Evolutionary conservation across 2,888 invertebrate species (phyloP), one percentile per base, ranked within the genome.

Genomic region (Oxystoma pomonae): DNA sequence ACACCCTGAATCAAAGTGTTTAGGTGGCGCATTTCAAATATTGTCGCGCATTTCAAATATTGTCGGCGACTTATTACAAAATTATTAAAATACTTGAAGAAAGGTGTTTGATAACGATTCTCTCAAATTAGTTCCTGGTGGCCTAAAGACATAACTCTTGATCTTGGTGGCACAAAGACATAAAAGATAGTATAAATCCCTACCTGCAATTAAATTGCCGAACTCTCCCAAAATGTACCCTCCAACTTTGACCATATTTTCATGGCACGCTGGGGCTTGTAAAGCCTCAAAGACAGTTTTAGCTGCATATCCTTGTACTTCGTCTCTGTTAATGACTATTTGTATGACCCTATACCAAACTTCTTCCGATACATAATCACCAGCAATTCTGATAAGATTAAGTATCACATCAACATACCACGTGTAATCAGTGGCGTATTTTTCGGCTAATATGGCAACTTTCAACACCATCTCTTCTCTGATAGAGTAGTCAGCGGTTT

Each of bases 171-270:
- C n/a, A n/a, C n/a, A n/a, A n/a, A n/a, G n/a, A n/a, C n/a, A n/a
- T n/a, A n/a, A n/a, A n/a, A n/a, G n/a, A n/a, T n/a, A n/a, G n/a
- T n/a, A n/a, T n/a, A n/a, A n/a, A n/a, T n/a, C n/a, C 35, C 12
- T 35, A 35, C 35, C 35, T 72, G 99, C 99, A 78, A 99, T 99
- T 66, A 99, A 86, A 83, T 99, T 99, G 60, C 99, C 99, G 83
- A 99, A 99, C 82, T 99, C 98, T 67, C 99, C 99, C 66, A 99
- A 86, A 74, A 99, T 98, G 76, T 99, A 99, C 60, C 98, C 99
- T 66, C 98, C 98, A 61, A 99, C 99, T 87, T 99, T 99, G 1
- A 99, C 98, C 99, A 99, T 99, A 80, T 99, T 99, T 82, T 99
- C 99, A 80, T 99, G 99, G 77, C 99, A 99, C 20, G 99, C 98